Percentiles rank a stretch among this genome's conserved stretches.
phyloP scores from a whole-genome alignment of 1,140 invertebrate genomes.

The Apis cerana region DNA sequence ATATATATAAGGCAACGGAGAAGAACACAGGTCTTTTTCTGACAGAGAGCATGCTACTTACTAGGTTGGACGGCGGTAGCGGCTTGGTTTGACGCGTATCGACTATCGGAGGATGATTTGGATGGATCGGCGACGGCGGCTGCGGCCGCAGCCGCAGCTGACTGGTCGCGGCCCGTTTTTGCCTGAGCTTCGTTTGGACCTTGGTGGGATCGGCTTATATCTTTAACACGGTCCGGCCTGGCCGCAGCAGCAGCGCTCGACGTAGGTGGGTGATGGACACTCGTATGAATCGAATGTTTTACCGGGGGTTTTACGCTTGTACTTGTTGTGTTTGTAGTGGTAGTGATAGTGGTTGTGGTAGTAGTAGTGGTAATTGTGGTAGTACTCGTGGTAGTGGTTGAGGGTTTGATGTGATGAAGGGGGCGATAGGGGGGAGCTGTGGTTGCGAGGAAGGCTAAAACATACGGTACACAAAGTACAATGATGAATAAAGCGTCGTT shows the following conservation, averaged over 20 bases:
- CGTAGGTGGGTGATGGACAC: constrained; percentile 74
- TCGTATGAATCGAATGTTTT: constrained; percentile 73
- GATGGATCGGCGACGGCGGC: constrained; percentile 70
- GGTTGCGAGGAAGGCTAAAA: constrained; percentile 81
- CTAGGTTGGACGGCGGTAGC: constrained; percentile 78
- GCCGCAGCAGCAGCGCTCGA: constrained; percentile 75
- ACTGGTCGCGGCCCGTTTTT: constrained; percentile 71
- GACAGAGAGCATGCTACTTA: constrained; percentile 78
- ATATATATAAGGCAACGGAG: constrained; percentile 17
- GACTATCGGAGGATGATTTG: constrained; percentile 79
- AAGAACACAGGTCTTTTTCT: constrained; percentile 44
- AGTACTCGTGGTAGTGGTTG: constrained; percentile 66
- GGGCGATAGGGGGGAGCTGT: constrained; percentile 80
- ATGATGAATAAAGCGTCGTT: constrained; percentile 59
- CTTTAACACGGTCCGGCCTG: constrained; percentile 76
- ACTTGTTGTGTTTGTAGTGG: constrained; percentile 61
- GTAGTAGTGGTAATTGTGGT: constrained; percentile 60
- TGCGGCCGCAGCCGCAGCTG: constrained; percentile 71
- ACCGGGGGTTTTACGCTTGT: constrained; percentile 60
- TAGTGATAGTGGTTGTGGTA: constrained; percentile 66
- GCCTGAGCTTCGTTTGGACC: constrained; percentile 70
- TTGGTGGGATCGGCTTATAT: constrained; percentile 67
- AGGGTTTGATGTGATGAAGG: constrained; percentile 79
- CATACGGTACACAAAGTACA: constrained; percentile 76
- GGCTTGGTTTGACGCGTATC: constrained; percentile 77